Percentiles rank a stretch among this genome's conserved stretches.
Evolutionary conservation across 1,140 invertebrate species (phyloP).

Genomic region (Dendrolimus punctatus): DNA sequence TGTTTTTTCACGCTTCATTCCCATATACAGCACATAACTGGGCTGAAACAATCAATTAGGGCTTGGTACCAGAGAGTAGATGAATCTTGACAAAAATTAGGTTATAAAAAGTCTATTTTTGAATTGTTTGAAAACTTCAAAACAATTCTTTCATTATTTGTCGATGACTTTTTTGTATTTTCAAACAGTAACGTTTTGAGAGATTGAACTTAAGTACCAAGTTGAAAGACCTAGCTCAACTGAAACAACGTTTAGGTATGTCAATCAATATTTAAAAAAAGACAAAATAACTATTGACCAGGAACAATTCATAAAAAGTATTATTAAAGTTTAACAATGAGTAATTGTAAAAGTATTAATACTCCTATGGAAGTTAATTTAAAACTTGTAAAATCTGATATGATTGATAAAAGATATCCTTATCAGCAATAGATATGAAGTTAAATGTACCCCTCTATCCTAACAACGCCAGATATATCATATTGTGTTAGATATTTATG

Average conservation of each 20-base stretch:
- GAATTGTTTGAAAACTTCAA: constrained; percentile 4
- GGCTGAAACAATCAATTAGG: constrained; percentile 8
- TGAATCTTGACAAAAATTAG: constrained; percentile 7
- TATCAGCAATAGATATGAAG: constrained; percentile 9
- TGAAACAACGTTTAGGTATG: constrained; percentile 10
- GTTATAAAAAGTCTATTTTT: constrained; percentile 11
- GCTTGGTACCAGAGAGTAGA: constrained; percentile 11
- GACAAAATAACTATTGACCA: constrained; percentile 5
- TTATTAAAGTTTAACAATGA: constrained; percentile 10
- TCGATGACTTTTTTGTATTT: constrained; percentile 9
- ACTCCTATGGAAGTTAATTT: constrained; percentile 12
- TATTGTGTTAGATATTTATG: constrained; percentile 10
- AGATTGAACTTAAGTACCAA: constrained; percentile 5
- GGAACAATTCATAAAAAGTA: constrained; percentile 6
- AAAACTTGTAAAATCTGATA: constrained; percentile 6
- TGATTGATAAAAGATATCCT: constrained; percentile 3
- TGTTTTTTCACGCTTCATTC: no score
- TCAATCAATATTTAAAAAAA: constrained; percentile 1
- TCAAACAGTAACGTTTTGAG: constrained; percentile 5
- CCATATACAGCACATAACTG: no score
- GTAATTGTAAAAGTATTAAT: constrained; percentile 7
- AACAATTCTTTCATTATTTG: constrained; percentile 7
- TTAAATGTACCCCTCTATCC: constrained; percentile 6
- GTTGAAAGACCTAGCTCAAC: constrained; percentile 9
- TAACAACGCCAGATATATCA: constrained; percentile 11